Evolutionary conservation across 2,888 invertebrate species (phyloP), one percentile per base, ranked within the genome.

Genomic region (Orchesellides sinensis): DNA sequence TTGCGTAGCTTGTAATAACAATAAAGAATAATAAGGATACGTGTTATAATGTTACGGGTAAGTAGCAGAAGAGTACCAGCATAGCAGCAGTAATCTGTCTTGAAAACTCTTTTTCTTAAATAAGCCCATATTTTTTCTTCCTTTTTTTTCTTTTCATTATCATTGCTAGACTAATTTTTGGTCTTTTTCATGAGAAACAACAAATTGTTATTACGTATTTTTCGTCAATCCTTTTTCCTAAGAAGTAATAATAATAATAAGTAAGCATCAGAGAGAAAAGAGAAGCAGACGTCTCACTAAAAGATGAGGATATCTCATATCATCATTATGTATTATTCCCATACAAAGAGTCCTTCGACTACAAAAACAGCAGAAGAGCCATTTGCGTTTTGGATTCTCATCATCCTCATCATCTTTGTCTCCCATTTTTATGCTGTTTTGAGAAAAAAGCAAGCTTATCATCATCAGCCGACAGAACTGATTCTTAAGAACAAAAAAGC

Each of bases 201-300:
- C 79, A 79, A 79, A 79, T 79, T 79, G 72, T 70, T 79, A 79
- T 72, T 72, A 65, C 56, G 72, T 79, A 79, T 72, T 79, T 70
- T 70, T 59, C 68, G 69, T 79, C 70, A 79, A 79, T 79, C 79
- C 79, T 79, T 75, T 77, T 74, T 49, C 70, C 72, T 14, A 45
- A 72, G 70, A 79, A 79, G 72, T 72, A 79, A 79, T 78, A 78
- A 70, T 59, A 70, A 77, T 59, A 47, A 81, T 14, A n/a, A 29
- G 29, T 54, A 19, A 21, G n/a, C 29, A 69, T 21, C 19, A 27
- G 40, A 14, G 27, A 47, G 77, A 35, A 25, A 17, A 54, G 56
- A 12, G 47, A 49, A 66, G 54, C 72, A 80, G 79, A 70, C 79
- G 79, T 80, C 79, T 65, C 66, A 19, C 54, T 72, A 17, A 19